These are phyloP conservation scores for Ovis canadensis DNA, from an alignment of 2,113 vertebrate genomes.

Conservation along the genomic window DNA sequence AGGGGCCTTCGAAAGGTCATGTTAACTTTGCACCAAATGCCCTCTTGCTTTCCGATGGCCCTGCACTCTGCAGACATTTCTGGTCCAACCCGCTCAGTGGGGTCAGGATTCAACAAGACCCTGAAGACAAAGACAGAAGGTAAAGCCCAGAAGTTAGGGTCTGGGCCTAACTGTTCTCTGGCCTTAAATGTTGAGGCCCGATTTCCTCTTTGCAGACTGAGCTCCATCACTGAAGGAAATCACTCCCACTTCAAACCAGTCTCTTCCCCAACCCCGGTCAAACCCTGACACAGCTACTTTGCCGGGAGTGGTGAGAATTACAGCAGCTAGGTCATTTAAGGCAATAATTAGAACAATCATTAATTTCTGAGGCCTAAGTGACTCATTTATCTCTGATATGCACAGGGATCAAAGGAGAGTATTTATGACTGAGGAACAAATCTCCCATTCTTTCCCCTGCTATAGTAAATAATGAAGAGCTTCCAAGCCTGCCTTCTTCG, in stretches of 20 bases:
- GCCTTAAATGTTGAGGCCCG: background rate
- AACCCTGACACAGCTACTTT: background rate
- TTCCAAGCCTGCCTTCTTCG: background rate
- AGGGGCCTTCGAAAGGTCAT: background rate
- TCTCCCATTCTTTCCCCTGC: slow-evolving; percentile 24
- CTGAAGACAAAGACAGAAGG: background rate
- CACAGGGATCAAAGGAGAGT: slow-evolving; percentile 24
- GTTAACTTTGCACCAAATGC: background rate
- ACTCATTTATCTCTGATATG: slow-evolving; percentile 51
- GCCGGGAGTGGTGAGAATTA: background rate
- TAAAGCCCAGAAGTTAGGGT: background rate
- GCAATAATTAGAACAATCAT: slow-evolving; percentile 28
- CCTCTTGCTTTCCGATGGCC: background rate
- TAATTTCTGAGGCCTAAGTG: slow-evolving; percentile 42
- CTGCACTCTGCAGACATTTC: background rate
- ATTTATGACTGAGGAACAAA: slow-evolving; percentile 53
- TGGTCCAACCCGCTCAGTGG: no score
- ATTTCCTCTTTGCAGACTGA: background rate
- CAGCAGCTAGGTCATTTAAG: background rate
- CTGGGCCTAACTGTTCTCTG: background rate
- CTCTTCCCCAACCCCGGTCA: background rate
- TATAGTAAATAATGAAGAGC: slow-evolving; percentile 35
- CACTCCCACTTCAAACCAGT: background rate
- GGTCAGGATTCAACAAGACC: background rate
- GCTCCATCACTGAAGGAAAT: background rate